phyloP scores from a whole-genome alignment of 2,113 vertebrate genomes.

The Oncorhynchus nerka region DNA sequence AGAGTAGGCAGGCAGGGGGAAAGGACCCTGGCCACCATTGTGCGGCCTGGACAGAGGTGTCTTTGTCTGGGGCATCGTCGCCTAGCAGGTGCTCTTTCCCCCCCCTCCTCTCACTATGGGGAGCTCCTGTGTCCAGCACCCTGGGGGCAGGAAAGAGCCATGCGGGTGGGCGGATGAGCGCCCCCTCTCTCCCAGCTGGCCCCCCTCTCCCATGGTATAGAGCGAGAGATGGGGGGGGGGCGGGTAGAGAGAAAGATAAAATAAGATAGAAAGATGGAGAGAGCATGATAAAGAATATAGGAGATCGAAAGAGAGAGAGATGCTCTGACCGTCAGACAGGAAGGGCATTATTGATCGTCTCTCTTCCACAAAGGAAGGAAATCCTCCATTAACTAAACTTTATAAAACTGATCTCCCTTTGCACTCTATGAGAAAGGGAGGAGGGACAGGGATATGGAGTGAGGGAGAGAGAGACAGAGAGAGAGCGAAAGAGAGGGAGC shows the following conservation, averaged over 20 bases:
- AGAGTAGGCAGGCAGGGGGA: slow-evolving; percentile 35
- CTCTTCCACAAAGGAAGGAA: slow-evolving; percentile 49
- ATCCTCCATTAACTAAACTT: slow-evolving; percentile 27
- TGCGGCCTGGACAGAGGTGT: slow-evolving; percentile 67
- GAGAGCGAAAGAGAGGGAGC: slow-evolving; percentile 24
- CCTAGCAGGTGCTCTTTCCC: slow-evolving; percentile 69
- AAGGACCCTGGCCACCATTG: slow-evolving; percentile 62
- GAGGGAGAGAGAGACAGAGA: not conserved
- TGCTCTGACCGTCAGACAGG: slow-evolving; percentile 26
- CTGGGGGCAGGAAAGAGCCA: not conserved
- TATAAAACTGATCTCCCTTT: slow-evolving; percentile 21
- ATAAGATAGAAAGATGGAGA: not conserved
- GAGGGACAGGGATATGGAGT: too few species aligned
- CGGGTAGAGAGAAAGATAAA: not conserved
- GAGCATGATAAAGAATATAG: too few species aligned
- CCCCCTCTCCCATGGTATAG: slow-evolving; percentile 23
- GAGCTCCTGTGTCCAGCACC: not conserved
- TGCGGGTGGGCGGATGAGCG: not conserved
- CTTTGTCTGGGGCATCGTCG: slow-evolving; percentile 64
- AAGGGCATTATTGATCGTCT: slow-evolving; percentile 42
- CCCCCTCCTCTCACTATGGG: not conserved
- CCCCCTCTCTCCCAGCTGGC: not conserved
- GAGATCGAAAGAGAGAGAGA: slow-evolving; percentile 22
- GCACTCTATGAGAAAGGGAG: not conserved
- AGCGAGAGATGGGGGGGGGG: not conserved